These are phyloP conservation scores for Carassius auratus DNA, from an alignment of 2,113 vertebrate genomes.

Conservation along the genomic window DNA sequence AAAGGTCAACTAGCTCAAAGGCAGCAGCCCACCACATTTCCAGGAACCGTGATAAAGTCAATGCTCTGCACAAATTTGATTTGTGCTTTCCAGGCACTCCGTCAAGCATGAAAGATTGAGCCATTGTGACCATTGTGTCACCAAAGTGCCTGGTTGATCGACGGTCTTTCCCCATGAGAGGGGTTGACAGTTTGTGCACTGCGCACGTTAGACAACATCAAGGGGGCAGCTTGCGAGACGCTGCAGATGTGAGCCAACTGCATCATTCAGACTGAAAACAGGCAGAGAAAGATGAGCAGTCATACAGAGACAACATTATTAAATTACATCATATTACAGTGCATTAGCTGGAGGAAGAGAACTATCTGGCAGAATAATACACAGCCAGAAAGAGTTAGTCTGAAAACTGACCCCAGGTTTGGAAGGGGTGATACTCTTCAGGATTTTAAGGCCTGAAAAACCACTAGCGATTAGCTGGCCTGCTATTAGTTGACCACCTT, in stretches of 20 bases:
- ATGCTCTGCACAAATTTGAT: slow-evolving; percentile 12
- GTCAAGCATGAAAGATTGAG: slow-evolving; percentile 37
- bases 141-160: slow-evolving; percentile 28
- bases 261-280: slow-evolving; percentile 65
- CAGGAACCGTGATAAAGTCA: background rate
- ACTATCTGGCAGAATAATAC: slow-evolving; percentile 65
- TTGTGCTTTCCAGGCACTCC: slow-evolving; percentile 18
- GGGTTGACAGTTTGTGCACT: background rate
- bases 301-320: slow-evolving; percentile 65
- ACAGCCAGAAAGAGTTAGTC: slow-evolving; percentile 63
- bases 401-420: slow-evolving; percentile 34
- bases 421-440: background rate
- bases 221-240: slow-evolving; percentile 8
- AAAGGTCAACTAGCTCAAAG: slow-evolving; percentile 25
- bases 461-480: slow-evolving; percentile 7
- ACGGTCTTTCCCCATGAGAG: background rate
- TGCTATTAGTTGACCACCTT: slow-evolving; percentile 24
- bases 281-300: slow-evolving; percentile 53
- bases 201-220: slow-evolving; percentile 10
- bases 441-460: slow-evolving; percentile 30
- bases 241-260: slow-evolving; percentile 49
- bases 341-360: slow-evolving; percentile 65
- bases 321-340: slow-evolving; percentile 64
- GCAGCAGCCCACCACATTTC: background rate
- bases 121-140: slow-evolving; percentile 42